Evolutionary conservation across 2,888 invertebrate species (phyloP), one percentile per base, ranked within the genome.

Genomic region (Mongoloraphidia duomilia): DNA sequence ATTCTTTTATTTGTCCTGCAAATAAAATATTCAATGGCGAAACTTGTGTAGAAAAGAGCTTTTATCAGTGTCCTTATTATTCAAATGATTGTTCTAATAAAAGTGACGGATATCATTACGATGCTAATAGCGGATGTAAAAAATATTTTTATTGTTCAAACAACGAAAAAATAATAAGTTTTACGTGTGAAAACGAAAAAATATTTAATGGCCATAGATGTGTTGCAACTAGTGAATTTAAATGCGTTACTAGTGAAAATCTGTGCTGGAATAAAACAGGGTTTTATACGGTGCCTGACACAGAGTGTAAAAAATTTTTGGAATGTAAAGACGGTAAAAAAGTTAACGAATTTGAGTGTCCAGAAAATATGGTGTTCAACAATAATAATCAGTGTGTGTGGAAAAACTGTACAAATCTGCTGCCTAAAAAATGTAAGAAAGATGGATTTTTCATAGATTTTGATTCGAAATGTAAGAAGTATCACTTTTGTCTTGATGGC

Each of bases 141-240:
- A 75, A 74, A 57, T 78, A 77, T 60, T 75, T 73, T 58, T 79
- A 73, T 63, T 79, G 78, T 62, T 69, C 73, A 53, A 71, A 73
- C 36, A 72, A 71, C 1, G 75, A 76, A 56, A 69, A 74, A 13
- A 63, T 76, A 12, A 71, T 72, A 2, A 73, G 76, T 1, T 59
- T 77, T 3, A 72, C 74, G 0, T 78, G 78, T 52, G 68, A 72
- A 11, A 74, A 72, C 10, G 74, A 70, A 33, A 74, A 75, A 58
- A 69, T 75, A 46, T 79, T 76, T 62, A 75, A 79, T 64, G 77
- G 77, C 0, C 70, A 71, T 45, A 69, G 73, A 17, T 77, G 77
- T 59, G 74, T 75, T 11, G 66, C 67, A 33, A 61, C 67, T 1
- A 54, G 63, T 4, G 65, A 61, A 47, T 67, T 69, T 59, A 63